A percentile compares a stretch with the other conserved stretches of the same genome.
Evolutionary conservation across 2,797 vertebrate genomes (phyloP).

Genomic region (Peromyscus aztecus): DNA sequence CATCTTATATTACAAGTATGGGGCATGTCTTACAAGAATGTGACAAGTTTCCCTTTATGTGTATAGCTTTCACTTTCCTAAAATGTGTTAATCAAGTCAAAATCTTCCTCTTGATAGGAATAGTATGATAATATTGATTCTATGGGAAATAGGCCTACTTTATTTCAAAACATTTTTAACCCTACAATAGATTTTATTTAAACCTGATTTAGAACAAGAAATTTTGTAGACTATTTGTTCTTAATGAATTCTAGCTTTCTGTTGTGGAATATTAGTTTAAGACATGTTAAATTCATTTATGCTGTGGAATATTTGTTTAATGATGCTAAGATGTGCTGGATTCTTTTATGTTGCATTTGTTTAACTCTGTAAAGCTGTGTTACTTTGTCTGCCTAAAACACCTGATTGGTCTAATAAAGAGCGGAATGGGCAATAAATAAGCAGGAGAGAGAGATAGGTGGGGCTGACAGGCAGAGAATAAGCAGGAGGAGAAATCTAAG

Average conservation of each 20-base stretch:
- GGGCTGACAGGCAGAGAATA: background rate
- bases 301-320: background rate
- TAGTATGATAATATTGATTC: background rate
- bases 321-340: background rate
- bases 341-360: background rate
- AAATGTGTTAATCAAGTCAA: constrained; percentile 37
- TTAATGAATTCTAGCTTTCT: constrained; percentile 10
- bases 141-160: background rate
- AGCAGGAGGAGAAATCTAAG: background rate
- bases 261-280: background rate
- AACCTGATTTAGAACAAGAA: constrained; percentile 60
- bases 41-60: background rate
- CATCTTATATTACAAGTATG: background rate
- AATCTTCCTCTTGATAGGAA: constrained; percentile 21
- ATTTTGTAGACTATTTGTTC: constrained; percentile 30
- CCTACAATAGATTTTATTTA: constrained; percentile 44
- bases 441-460: background rate
- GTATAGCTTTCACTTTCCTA: background rate
- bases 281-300: background rate
- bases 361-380: background rate
- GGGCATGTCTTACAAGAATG: background rate
- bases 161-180: constrained; percentile 46
- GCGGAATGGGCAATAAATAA: background rate
- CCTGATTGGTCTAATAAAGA: background rate
- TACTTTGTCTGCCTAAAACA: background rate